Percentiles rank a stretch among this genome's conserved stretches.
phyloP scores from a whole-genome alignment of 2,113 vertebrate species.

The Syngnathus typhle region DNA sequence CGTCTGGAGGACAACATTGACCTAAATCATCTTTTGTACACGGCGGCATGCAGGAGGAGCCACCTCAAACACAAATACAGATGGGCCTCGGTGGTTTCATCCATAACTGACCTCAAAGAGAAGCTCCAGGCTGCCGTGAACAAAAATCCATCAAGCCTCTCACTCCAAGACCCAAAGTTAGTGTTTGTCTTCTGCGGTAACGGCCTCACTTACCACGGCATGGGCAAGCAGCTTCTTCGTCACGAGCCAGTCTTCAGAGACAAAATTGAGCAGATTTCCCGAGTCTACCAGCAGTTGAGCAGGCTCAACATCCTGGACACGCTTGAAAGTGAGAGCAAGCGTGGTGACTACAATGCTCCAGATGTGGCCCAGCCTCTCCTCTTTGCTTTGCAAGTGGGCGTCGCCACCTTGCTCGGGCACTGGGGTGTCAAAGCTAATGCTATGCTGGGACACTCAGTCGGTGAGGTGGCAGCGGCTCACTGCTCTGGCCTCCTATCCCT shows the following conservation, averaged over 20 bases:
- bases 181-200: constrained; percentile 86
- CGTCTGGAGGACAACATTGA: constrained; percentile 53
- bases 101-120: constrained; percentile 65
- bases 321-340: constrained; percentile 54
- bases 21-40: constrained; percentile 73
- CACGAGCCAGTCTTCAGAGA: constrained; percentile 73
- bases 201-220: constrained; percentile 70
- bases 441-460: constrained; percentile 75
- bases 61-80: constrained; percentile 73
- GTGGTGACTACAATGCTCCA: constrained; percentile 62
- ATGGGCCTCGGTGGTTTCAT: constrained; percentile 70
- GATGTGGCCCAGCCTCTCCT: constrained; percentile 75
- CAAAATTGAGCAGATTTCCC: constrained; percentile 70
- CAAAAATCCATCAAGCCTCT: constrained; percentile 18
- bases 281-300: constrained; percentile 47
- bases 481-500: constrained; percentile 79
- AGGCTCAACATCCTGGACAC: constrained; percentile 59
- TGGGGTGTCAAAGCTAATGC: constrained; percentile 75
- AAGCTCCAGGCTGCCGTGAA: constrained; percentile 45
- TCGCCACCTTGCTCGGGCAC: constrained; percentile 69
- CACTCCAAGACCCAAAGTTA: constrained; percentile 57
- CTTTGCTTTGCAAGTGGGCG: constrained; percentile 77
- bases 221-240: constrained; percentile 73
- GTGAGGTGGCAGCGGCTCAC: constrained; percentile 80
- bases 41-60: constrained; percentile 80